Evolutionary conservation across 1,140 invertebrate genomes (phyloP), one percentile per base, ranked within the genome.

Genomic region (Drosophila rufa): DNA sequence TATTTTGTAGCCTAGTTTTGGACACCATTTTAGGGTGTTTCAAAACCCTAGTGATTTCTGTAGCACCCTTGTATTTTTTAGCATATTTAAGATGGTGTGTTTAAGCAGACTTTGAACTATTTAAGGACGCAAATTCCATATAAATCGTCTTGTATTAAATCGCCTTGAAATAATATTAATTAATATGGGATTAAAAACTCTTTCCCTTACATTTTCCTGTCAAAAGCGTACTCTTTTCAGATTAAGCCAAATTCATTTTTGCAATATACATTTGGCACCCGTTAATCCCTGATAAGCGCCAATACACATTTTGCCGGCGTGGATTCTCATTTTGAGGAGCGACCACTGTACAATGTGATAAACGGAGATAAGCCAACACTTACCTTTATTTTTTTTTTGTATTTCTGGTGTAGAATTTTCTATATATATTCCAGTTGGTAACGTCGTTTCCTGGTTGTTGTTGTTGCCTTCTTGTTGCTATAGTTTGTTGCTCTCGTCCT

Each of bases 341-440:
- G 9, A 73, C 30, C 30, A 38, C 40, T 55, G 48, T 40, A 68
- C 45, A 40, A 38, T 17, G 30, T 43, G 17, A 43, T 57, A 38
- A 69, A 71, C 38, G 45, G 25, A 43, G 70, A 56, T 67, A 68
- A 71, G 53, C 36, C 55, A 30, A 78, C 53, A 56, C 75, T 79
- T 71, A 79, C 75, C 76, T 79, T 79, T 73, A 70, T 68, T 79
- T 48, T 60, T 79, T 79, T 79, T 42, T 76, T 67, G 64, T 76
- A 48, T 40, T 57, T 38, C 47, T 50, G 53, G 71, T 73, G 70
- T 71, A 60, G 51, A 78, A 79, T 61, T 57, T 79, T 71, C 55
- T 77, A 77, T 78, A 58, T 66, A 17, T 71, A 62, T 45, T 78
- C 75, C 42, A 40, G 45, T 69, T 77, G 36, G 67, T 33, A 40